phyloP scores from a whole-genome alignment of 2,797 vertebrate species.

The Anguilla marmorata region DNA sequence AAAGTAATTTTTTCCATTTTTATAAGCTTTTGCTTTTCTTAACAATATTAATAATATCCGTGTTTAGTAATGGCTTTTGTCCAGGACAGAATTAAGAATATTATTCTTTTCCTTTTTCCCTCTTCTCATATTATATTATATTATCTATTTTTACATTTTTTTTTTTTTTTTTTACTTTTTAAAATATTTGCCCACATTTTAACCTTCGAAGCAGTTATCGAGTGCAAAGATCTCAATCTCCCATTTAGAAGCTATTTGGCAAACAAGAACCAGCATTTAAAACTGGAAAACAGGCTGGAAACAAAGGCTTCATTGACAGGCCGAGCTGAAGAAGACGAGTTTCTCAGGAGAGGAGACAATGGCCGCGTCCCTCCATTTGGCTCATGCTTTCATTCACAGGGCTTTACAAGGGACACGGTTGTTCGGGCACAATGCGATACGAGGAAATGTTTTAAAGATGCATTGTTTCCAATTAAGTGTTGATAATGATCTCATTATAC shows the following conservation, averaged over 20 bases:
- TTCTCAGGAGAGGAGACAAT: constrained; percentile 75
- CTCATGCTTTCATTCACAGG: constrained; percentile 69
- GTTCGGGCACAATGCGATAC: constrained; percentile 70
- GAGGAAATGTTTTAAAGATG: constrained; percentile 69
- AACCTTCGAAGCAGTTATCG: not conserved
- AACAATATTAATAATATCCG: too few species aligned
- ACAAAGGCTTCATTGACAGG: constrained; percentile 75
- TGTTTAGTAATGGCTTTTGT: not conserved
- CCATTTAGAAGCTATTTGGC: constrained; percentile 5
- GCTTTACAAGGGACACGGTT: constrained; percentile 72
- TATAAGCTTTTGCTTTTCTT: not conserved
- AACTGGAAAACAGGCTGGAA: constrained; percentile 23
- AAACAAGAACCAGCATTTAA: not conserved
- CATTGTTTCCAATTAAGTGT: constrained; percentile 79
- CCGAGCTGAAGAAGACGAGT: constrained; percentile 67
- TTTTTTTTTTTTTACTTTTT: too few species aligned
- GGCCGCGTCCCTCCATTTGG: constrained; percentile 69
- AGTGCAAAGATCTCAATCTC: constrained; percentile 14
- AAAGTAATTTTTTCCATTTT: not conserved
- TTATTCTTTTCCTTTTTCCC: not conserved
- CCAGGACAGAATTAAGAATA: not conserved
- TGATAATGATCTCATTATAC: constrained; percentile 81
- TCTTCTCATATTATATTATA: not conserved
- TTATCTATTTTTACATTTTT: not conserved
- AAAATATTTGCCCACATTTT: not conserved